Base-by-base conservation (phyloP, 2,888 invertebrate genomes). In the Acronicta psi region DNA sequence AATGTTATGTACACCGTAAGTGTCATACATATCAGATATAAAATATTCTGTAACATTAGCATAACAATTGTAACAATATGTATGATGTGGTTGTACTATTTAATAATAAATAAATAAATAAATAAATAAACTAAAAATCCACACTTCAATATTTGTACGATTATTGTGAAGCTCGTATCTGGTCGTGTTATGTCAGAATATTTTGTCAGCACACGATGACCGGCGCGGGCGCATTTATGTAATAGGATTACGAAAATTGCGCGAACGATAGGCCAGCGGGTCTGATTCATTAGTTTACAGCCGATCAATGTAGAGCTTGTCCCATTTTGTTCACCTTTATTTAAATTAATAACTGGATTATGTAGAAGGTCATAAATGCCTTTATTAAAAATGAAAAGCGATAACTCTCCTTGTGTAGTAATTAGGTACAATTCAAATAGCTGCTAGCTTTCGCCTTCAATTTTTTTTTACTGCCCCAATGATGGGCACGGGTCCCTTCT, bases 171-270 rank as follows among this genome's bases (percentile, higher is more conserved):
- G 40, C 34, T 65, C 53, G 53, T 54, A 69, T 60, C 65, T 50
- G 45, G 40, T 40, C 13, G 50, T 47, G 63, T 78, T 74, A 68
- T 72, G 72, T 74, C 69, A 69, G 61, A 37, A 18, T 55, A 70
- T 73, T 75, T 76, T 73, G 67, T 73, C 69, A 67, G 72, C 70
- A 60, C 61, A 65, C 56, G 64, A 76, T 62, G 56, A 38, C 56
- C 29, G 29, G 17, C 37, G 47, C 47, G 9, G 42, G 38, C 58
- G 51, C 47, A 25, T 68, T 78, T 77, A 79, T 75, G 53, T 77
- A 77, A 78, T 69, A 64, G 58, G 51, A 70, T 79, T 77, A 74
- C 77, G 75, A 77, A 77, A 75, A 78, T 56, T 43, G 55, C 51
- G 44, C 54, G 51, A 57, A 54, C 59, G 59, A 62, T 69, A 69